Evolutionary conservation across 2,888 invertebrate species (phyloP).

Genomic region (Amaurobius ferox): DNA sequence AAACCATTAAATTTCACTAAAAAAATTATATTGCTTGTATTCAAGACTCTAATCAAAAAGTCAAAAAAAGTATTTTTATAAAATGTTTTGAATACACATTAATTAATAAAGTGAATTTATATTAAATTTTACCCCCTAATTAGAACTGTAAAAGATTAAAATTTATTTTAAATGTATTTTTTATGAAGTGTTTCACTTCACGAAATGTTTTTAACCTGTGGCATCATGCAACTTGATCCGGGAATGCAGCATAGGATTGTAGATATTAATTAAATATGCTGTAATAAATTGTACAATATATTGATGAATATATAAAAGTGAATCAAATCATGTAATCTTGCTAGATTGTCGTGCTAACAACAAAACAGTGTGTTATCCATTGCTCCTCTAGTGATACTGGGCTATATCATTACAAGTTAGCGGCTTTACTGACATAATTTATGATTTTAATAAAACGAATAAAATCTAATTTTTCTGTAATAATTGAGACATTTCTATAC

Average conservation of each 20-base stretch:
- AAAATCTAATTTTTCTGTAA: not conserved
- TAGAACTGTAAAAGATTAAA: no score
- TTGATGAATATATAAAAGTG: not conserved
- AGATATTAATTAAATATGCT: conserved; percentile 61
- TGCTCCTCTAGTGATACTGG: no score
- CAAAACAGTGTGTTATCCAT: not conserved
- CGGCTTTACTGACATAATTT: not conserved
- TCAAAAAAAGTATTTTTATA: no score
- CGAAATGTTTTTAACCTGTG: not conserved
- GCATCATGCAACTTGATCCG: conserved; percentile 42
- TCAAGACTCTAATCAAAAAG: no score
- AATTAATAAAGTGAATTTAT: no score
- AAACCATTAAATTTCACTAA: no score
- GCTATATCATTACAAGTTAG: not conserved
- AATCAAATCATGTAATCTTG: not conserved
- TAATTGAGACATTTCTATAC: not conserved
- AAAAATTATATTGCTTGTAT: no score
- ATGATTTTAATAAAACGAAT: not conserved
- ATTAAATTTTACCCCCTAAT: no score
- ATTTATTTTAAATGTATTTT: no score
- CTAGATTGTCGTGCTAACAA: not conserved
- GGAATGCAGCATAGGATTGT: conserved; percentile 46
- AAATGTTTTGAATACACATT: no score
- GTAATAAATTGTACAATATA: conserved; percentile 7
- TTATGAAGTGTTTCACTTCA: no score